Percentiles rank a stretch among this genome's conserved stretches.
Evolutionary conservation across 2,888 invertebrate species (phyloP).

Genomic region (Entomobrya proxima): DNA sequence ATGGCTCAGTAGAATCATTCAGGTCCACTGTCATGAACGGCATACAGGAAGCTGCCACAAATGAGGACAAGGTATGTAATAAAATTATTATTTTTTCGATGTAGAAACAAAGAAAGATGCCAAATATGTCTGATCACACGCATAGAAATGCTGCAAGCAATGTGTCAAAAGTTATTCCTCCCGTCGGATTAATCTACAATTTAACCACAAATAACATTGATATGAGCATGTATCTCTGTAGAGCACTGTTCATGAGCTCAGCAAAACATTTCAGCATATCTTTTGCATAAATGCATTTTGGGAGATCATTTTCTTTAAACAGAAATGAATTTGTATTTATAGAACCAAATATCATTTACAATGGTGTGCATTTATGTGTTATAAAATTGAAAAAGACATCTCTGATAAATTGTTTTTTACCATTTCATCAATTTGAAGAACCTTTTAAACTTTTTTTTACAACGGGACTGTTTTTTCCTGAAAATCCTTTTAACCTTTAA

Average conservation of each 20-base stretch:
- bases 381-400: slow-evolving; percentile 43
- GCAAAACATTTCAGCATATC: too few species aligned
- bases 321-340: too few species aligned
- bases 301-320: too few species aligned
- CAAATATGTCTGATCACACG: neutral
- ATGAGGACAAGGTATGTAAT: slow-evolving; percentile 75
- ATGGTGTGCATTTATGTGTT: slow-evolving; percentile 45
- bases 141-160: neutral
- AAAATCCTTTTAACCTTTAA: slow-evolving; percentile 39
- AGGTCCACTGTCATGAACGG: slow-evolving; percentile 73
- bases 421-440: too few species aligned
- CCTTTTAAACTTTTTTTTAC: neutral
- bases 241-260: too few species aligned
- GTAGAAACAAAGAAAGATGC: neutral
- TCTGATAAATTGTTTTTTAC: slow-evolving; percentile 43
- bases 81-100: neutral
- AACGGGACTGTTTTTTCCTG: too few species aligned
- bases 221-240: too few species aligned
- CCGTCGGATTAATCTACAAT: too few species aligned
- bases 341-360: too few species aligned
- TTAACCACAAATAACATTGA: too few species aligned
- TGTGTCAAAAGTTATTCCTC: too few species aligned
- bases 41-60: slow-evolving; percentile 72
- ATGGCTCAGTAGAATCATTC: slow-evolving; percentile 73
- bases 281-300: too few species aligned